Base-by-base conservation (phyloP, 1,140 invertebrate genomes). In the Drosophila suzukii region DNA sequence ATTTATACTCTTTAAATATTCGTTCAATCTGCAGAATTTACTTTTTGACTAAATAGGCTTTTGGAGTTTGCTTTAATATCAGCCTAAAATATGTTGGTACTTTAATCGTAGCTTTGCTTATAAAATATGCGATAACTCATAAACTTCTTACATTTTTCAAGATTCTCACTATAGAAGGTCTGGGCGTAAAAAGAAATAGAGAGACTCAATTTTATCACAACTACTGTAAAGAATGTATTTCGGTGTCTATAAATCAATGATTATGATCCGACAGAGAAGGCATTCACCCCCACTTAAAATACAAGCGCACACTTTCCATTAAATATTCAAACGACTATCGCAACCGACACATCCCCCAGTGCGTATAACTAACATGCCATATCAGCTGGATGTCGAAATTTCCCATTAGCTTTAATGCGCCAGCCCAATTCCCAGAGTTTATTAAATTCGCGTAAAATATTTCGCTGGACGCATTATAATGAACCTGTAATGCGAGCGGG, bases 191-290 rank as follows among this genome's bases (percentile, higher is more conserved):
- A 3, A 17, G 8, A 20, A 44, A 0, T 1, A 20, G 10, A 11
- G 8, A 10, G 17, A 46, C 15, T 46, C 2, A 4, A 17, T 65
- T 67, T 63, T 43, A 50, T 11, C 46, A 30, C 27, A 24, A 34
- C 15, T 12, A 34, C 15, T 4, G 4, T 10, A 13, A 43, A 67
- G 62, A 44, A 10, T 43, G 47, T 41, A 36, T 39, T 49, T 38
- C 50, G 39, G 44, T 41, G 55, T 56, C 63, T 67, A 84, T 84
- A 85, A 84, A 84, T 84, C 81, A 84, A 80, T 85, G 81, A 84
- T 80, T 77, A 61, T 70, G 74, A 62, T 50, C 46, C 46, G 78
- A 59, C 70, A 34, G 59, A 50, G 44, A 41, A 34, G 8, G 0
- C 32, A 34, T n/a, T 5, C 10, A 13, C 36, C 32, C 17, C 20